These are phyloP conservation scores for Hyperoplus lanceolatus DNA, from an alignment of 2,797 vertebrate species.

Conservation along the genomic window DNA sequence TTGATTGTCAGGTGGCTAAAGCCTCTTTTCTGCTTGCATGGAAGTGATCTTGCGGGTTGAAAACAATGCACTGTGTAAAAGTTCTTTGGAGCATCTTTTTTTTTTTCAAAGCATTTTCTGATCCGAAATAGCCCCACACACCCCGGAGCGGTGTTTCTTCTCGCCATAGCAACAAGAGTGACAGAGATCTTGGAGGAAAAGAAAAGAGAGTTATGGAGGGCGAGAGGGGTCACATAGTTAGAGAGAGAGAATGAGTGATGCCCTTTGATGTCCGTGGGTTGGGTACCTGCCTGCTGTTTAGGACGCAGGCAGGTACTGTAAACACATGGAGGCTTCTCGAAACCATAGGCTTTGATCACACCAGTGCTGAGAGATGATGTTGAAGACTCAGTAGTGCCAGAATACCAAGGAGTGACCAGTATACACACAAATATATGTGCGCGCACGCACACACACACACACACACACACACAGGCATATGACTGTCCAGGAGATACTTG, in stretches of 20 bases:
- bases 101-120: no score
- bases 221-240: conserved; percentile 30
- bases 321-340: conserved; percentile 63
- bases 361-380: conserved; percentile 50
- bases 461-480: no score
- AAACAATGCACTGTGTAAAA: conserved; percentile 10
- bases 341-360: conserved; percentile 75
- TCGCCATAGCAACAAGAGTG: conserved; percentile 27
- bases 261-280: conserved; percentile 70
- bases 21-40: not conserved
- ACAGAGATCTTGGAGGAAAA: conserved; percentile 49
- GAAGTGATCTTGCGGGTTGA: not conserved
- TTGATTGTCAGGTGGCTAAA: not conserved
- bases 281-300: conserved; percentile 71
- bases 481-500: no score
- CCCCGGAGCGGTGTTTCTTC: not conserved
- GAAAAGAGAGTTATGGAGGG: conserved; percentile 36
- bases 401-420: conserved; percentile 59
- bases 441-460: not conserved
- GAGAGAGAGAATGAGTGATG: conserved; percentile 30
- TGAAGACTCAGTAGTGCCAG: conserved; percentile 64
- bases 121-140: no score
- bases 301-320: conserved; percentile 71
- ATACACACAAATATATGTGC: conserved; percentile 28
- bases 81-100: conserved; percentile 5